Conservation (phyloP, 2,888 invertebrate species). For the Ormyrus thymus region DNA sequence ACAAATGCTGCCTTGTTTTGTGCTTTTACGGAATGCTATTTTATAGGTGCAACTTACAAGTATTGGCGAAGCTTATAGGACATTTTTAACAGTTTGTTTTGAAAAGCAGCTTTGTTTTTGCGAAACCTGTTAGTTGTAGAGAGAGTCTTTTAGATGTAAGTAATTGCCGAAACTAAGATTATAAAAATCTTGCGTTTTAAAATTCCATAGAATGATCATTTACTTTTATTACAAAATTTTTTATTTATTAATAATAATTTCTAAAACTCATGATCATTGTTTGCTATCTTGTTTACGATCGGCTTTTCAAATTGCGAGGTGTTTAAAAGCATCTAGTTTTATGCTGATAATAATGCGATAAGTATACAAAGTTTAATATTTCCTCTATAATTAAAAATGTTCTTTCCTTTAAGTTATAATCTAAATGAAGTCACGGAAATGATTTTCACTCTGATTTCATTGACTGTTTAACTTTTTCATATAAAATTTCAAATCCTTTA, state of each 20-base stretch:
- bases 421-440: too few relatives aligned
- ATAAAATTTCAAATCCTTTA: too few relatives aligned
- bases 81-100: constrained; percentile 5
- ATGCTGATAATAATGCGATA: too few relatives aligned
- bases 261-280: too few relatives aligned
- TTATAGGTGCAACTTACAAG: background rate
- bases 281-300: too few relatives aligned
- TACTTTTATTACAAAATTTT: background rate
- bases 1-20: background rate
- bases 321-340: too few relatives aligned
- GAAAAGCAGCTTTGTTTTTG: constrained; percentile 4
- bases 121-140: background rate
- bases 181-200: background rate
- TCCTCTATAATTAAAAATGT: too few relatives aligned
- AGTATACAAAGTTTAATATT: too few relatives aligned
- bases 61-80: constrained; percentile 46
- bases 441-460: too few relatives aligned
- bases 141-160: background rate
- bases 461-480: too few relatives aligned
- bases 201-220: background rate
- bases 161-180: background rate
- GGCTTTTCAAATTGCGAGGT: too few relatives aligned
- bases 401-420: too few relatives aligned
- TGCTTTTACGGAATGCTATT: background rate
- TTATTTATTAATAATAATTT: background rate